Conservation (phyloP, 2,113 vertebrate genomes). For the Acrocephalus arundinaceus region DNA sequence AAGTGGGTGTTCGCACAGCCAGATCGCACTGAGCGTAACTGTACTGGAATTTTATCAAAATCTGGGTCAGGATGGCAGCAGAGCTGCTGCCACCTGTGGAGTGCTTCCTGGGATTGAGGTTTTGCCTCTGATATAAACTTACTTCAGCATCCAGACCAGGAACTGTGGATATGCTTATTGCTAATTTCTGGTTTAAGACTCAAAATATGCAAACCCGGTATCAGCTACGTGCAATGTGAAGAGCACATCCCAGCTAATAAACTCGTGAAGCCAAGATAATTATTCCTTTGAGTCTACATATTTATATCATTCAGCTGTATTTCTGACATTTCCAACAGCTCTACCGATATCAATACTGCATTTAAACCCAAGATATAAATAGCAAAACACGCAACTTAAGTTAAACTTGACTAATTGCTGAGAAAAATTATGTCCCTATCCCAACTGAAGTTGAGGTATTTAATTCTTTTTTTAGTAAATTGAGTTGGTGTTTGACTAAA, state of each 20-base stretch:
- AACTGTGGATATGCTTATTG: not conserved
- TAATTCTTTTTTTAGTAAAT: not conserved
- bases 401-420: not conserved
- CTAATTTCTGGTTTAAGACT: not conserved
- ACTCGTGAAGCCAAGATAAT: not conserved
- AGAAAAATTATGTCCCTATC: not conserved
- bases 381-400: not conserved
- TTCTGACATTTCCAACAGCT: not conserved
- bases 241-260: not conserved
- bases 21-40: fast-evolving
- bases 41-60: not conserved
- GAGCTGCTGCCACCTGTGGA: conserved; percentile 12
- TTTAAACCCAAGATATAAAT: not conserved
- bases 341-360: not conserved
- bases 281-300: not conserved
- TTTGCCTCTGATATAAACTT: not conserved
- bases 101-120: conserved; percentile 3
- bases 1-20: fast-evolving
- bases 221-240: not conserved
- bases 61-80: not conserved
- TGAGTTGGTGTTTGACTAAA: not conserved
- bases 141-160: not conserved
- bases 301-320: not conserved
- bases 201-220: not conserved
- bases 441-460: not conserved